Evolutionary conservation across 1,140 invertebrate genomes (phyloP).

Genomic region (Calosoma granatense): DNA sequence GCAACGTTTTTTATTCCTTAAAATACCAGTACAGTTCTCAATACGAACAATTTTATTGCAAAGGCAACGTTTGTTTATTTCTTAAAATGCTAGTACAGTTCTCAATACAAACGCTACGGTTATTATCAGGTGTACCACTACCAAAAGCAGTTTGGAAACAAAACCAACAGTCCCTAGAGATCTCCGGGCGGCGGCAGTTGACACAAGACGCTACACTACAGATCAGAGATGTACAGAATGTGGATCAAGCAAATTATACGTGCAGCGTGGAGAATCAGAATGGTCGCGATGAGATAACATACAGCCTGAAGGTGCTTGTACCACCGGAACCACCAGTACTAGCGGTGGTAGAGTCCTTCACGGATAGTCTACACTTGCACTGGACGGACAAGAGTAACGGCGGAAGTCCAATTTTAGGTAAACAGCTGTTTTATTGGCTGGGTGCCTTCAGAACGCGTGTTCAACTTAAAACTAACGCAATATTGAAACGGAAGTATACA

Average conservation of each 20-base stretch:
- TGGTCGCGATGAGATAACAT: conserved; percentile 76
- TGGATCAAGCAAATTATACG: conserved; percentile 83
- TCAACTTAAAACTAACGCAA: no score
- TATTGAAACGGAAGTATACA: no score
- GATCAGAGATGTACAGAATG: conserved; percentile 63
- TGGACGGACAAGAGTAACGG: conserved; percentile 59
- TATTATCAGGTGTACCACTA: conserved; percentile 41
- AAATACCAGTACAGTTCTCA: no score
- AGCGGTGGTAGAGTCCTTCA: conserved; percentile 56
- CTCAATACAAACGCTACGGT: not conserved
- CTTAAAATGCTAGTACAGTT: no score
- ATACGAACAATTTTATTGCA: no score
- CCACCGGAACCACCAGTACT: conserved; percentile 57
- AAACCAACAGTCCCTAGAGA: conserved; percentile 56
- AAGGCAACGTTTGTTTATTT: no score
- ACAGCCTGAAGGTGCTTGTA: conserved; percentile 55
- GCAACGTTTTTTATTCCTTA: no score
- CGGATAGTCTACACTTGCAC: conserved; percentile 55
- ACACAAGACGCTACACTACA: conserved; percentile 58
- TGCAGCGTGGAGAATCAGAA: conserved; percentile 76
- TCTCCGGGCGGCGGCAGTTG: conserved; percentile 53
- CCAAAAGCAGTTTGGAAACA: conserved; percentile 65
- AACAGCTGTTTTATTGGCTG: conserved; percentile 13
- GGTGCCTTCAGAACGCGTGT: no score
- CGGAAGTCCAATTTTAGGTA: conserved; percentile 56